phyloP scores from a whole-genome alignment of 2,888 invertebrate genomes.

The Cosmia trapezina region DNA sequence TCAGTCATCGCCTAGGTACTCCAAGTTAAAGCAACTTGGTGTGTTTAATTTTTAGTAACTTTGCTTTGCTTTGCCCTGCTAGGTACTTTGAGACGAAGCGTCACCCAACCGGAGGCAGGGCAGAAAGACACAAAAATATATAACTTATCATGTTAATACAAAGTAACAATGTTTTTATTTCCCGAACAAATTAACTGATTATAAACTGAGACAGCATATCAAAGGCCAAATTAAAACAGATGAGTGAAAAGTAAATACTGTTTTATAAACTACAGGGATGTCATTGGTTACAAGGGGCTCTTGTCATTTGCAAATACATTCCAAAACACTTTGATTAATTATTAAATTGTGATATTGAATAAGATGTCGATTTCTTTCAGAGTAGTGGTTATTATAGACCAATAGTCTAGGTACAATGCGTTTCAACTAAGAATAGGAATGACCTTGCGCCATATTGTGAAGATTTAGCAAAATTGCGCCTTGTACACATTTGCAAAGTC shows the following conservation, averaged over 20 bases:
- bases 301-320: slow-evolving; percentile 82
- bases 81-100: neutral
- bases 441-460: too few relatives aligned
- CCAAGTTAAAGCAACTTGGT: neutral
- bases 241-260: slow-evolving; percentile 88
- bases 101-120: neutral
- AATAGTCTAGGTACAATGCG: too few relatives aligned
- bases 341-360: neutral
- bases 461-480: too few relatives aligned
- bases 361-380: neutral
- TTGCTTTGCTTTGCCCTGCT: neutral
- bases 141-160: neutral
- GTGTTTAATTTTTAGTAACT: neutral
- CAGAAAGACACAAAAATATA: neutral
- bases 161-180: neutral
- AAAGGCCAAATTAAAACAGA: slow-evolving; percentile 74
- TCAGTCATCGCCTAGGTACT: too few relatives aligned
- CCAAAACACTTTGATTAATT: slow-evolving; percentile 8
- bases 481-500: too few relatives aligned
- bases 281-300: slow-evolving; percentile 79
- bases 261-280: slow-evolving; percentile 82
- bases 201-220: slow-evolving; percentile 73
- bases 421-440: too few relatives aligned
- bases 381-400: neutral
- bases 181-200: neutral